Conservation (phyloP, 2,888 invertebrate genomes). For the Diabrotica balteata region DNA sequence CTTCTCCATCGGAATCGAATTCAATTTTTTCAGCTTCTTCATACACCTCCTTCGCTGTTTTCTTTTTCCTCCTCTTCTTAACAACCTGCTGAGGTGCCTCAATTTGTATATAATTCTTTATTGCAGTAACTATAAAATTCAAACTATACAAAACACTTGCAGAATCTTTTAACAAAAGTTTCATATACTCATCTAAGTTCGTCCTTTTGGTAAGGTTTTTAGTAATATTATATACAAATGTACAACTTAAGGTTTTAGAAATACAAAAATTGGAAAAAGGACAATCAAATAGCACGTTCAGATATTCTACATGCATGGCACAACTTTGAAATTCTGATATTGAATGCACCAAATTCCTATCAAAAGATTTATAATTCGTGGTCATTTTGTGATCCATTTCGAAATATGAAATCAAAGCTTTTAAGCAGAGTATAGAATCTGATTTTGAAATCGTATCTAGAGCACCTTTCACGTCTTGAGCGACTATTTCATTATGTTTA, state of each 20-base stretch:
- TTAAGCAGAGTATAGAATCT: conserved; percentile 68
- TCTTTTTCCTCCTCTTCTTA: conserved; percentile 22
- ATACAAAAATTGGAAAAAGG: conserved; percentile 67
- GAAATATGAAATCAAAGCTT: conserved; percentile 67
- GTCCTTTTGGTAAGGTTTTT: conserved; percentile 64
- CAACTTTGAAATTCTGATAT: conserved; percentile 74
- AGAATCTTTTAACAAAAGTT: conserved; percentile 37
- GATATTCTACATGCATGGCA: conserved; percentile 64
- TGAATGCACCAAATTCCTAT: conserved; percentile 66
- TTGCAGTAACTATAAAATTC: conserved; percentile 9
- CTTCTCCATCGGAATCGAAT: conserved; percentile 26
- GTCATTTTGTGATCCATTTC: conserved; percentile 65
- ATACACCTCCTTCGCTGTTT: conserved; percentile 19
- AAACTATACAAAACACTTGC: conserved; percentile 28
- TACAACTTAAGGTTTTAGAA: conserved; percentile 75
- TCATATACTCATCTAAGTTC: conserved; percentile 44
- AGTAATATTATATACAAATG: conserved; percentile 77
- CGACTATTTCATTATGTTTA: conserved; percentile 35
- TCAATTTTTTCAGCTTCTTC: conserved; percentile 39
- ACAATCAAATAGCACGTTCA: conserved; percentile 71
- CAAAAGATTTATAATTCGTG: conserved; percentile 65
- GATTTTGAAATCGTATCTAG: conserved; percentile 64
- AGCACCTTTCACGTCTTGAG: conserved; percentile 60
- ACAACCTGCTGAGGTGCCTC: neutral
- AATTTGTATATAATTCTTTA: conserved; percentile 19